phyloP scores from a whole-genome alignment of 2,797 vertebrate genomes.

The Galagoides demidoff region DNA sequence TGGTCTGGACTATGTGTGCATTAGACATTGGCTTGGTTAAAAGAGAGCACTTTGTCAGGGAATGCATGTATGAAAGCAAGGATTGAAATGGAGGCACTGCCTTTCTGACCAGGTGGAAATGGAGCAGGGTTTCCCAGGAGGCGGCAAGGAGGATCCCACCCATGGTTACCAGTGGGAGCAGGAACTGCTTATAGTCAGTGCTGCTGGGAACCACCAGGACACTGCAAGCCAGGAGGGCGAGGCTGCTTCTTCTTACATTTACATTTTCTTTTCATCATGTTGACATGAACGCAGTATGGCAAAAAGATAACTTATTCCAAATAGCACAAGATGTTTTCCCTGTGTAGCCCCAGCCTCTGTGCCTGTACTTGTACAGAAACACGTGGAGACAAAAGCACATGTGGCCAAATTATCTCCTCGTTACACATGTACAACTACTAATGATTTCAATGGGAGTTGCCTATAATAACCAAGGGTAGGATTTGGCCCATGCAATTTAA shows the following conservation, averaged over 20 bases:
- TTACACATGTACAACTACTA: slow-evolving; percentile 76
- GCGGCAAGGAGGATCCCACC: not conserved
- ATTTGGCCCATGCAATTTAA: slow-evolving; percentile 76
- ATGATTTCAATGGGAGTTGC: slow-evolving; percentile 79
- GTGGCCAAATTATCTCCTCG: slow-evolving; percentile 72
- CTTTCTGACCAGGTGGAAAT: not conserved
- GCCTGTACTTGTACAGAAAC: slow-evolving; percentile 23
- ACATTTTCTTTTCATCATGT: slow-evolving; percentile 78
- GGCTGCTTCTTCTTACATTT: slow-evolving; percentile 38
- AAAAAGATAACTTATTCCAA: slow-evolving; percentile 74
- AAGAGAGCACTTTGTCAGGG: not conserved
- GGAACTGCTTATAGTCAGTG: not conserved
- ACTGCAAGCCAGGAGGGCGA: not conserved
- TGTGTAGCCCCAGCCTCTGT: not conserved
- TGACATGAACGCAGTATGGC: slow-evolving; percentile 48
- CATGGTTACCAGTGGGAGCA: not conserved
- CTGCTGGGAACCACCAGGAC: slow-evolving; percentile 16
- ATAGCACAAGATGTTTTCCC: slow-evolving; percentile 65
- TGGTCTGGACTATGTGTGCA: not conserved
- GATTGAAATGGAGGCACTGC: not conserved
- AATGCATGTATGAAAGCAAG: not conserved
- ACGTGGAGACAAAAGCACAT: slow-evolving; percentile 72
- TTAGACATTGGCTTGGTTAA: not conserved
- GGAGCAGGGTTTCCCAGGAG: not conserved
- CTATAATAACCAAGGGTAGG: slow-evolving; percentile 60